phyloP scores from a whole-genome alignment of 2,113 vertebrate genomes.

The Centropus bengalensis region DNA sequence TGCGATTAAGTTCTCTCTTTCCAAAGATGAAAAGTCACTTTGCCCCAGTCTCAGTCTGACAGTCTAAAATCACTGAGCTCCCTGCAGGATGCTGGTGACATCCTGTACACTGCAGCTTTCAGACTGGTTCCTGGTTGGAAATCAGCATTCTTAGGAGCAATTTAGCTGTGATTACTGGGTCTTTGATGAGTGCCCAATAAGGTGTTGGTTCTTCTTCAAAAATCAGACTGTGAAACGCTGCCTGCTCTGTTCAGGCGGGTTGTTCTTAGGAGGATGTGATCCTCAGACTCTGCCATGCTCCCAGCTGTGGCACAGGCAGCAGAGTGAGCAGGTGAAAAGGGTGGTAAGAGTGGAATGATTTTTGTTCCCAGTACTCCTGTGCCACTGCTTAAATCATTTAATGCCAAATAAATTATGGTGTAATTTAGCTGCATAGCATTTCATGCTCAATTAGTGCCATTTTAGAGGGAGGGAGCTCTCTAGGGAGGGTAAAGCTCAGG shows the following conservation, averaged over 20 bases:
- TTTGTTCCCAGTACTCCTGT: constrained; percentile 15
- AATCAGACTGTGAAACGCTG: fast-evolving
- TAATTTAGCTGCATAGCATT: constrained; percentile 62
- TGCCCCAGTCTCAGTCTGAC: neutral
- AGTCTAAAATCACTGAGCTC: neutral
- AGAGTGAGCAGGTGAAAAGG: neutral
- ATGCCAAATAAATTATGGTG: constrained; percentile 59
- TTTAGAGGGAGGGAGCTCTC: constrained; percentile 44
- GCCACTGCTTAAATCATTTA: constrained; percentile 58
- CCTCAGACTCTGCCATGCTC: fast-evolving
- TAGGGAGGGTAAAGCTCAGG: neutral
- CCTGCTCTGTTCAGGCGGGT: neutral
- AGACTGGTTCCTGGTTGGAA: fast-evolving
- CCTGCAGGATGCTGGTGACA: neutral
- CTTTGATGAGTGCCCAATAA: neutral
- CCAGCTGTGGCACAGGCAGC: fast-evolving
- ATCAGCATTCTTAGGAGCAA: neutral
- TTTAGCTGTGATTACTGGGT: neutral
- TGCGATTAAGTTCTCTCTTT: neutral
- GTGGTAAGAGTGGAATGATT: constrained; percentile 22
- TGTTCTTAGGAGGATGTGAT: fast-evolving
- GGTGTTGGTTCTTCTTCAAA: neutral
- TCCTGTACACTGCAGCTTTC: fast-evolving
- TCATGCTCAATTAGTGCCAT: constrained; percentile 71
- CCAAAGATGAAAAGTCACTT: neutral